These are phyloP conservation scores for Caenorhabditis auriculariae DNA, from an alignment of 2,888 invertebrate species.

Conservation along the genomic window DNA sequence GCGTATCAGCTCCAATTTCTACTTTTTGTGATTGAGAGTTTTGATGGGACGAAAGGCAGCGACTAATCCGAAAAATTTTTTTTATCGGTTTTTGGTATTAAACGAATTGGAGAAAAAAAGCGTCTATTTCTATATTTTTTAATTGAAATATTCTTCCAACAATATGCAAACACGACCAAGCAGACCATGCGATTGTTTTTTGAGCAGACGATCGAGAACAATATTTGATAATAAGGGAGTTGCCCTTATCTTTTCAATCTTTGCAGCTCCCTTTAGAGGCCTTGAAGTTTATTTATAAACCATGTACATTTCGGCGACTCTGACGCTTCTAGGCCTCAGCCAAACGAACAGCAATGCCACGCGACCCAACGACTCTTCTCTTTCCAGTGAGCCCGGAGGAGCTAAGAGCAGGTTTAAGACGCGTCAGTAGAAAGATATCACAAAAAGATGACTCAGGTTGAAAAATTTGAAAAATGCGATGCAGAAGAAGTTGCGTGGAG, in stretches of 20 bases:
- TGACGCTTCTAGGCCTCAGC: conserved; percentile 40
- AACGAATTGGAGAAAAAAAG: too few species aligned
- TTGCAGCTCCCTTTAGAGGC: conserved; percentile 1
- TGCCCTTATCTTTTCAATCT: conserved; percentile 21
- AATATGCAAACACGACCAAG: too few species aligned
- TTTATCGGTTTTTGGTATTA: too few species aligned
- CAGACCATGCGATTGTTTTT: too few species aligned
- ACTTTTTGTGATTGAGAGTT: too few species aligned
- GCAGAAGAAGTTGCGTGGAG: conserved; percentile 58
- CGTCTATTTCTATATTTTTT: too few species aligned
- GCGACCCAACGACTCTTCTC: conserved; percentile 52
- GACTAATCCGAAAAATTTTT: too few species aligned
- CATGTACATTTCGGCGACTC: conserved; percentile 24
- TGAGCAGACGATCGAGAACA: too few species aligned
- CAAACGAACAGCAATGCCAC: conserved; percentile 42
- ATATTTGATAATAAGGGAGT: too few species aligned
- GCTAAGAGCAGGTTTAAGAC: conserved; percentile 36
- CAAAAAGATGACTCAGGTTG: conserved; percentile 31
- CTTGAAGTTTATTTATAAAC: conserved; percentile 10
- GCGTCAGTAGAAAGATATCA: neutral
- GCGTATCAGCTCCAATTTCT: too few species aligned
- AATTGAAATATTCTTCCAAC: too few species aligned
- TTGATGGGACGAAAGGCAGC: too few species aligned
- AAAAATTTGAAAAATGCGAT: conserved; percentile 62
- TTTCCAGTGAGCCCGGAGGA: conserved; percentile 54